Conservation (phyloP, 2,888 invertebrate genomes). For the Allophyes oxyacanthae region DNA sequence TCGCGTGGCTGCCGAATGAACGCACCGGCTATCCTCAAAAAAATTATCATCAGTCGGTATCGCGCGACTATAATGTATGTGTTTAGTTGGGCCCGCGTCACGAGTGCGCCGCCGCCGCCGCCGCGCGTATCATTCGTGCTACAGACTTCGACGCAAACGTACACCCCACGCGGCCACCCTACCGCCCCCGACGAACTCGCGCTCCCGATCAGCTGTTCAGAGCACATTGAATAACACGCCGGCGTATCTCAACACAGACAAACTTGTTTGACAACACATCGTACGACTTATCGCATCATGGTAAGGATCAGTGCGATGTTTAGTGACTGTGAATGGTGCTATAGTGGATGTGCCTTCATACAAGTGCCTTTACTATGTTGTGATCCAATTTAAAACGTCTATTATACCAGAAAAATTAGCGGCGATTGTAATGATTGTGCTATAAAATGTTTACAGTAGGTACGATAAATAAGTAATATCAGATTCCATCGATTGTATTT, state of each 20-base stretch:
- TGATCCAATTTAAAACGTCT: constrained; percentile 44
- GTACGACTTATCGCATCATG: constrained; percentile 72
- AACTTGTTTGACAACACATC: constrained; percentile 71
- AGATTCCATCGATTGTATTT: constrained; percentile 27
- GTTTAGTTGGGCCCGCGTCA: constrained; percentile 79
- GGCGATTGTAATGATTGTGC: constrained; percentile 28
- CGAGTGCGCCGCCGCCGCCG: constrained; percentile 82
- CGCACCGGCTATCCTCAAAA: constrained; percentile 78
- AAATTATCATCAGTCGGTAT: constrained; percentile 75
- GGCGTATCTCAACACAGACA: constrained; percentile 59
- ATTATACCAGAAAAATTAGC: constrained; percentile 26
- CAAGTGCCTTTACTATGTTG: constrained; percentile 63
- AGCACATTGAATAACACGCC: constrained; percentile 58
- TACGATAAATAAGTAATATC: constrained; percentile 31
- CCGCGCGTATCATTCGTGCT: constrained; percentile 83
- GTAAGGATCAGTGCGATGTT: constrained; percentile 77
- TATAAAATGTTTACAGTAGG: constrained; percentile 26
- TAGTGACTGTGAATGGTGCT: constrained; percentile 77
- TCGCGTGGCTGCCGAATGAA: constrained; percentile 80
- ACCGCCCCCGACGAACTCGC: constrained; percentile 64
- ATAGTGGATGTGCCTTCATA: constrained; percentile 66
- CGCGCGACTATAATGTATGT: constrained; percentile 73
- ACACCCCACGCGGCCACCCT: constrained; percentile 73
- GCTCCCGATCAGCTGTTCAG: constrained; percentile 82
- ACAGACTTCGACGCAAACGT: constrained; percentile 77